These are phyloP conservation scores for Anastrepha ludens DNA, from an alignment of 1,140 invertebrate species.

Conservation along the genomic window DNA sequence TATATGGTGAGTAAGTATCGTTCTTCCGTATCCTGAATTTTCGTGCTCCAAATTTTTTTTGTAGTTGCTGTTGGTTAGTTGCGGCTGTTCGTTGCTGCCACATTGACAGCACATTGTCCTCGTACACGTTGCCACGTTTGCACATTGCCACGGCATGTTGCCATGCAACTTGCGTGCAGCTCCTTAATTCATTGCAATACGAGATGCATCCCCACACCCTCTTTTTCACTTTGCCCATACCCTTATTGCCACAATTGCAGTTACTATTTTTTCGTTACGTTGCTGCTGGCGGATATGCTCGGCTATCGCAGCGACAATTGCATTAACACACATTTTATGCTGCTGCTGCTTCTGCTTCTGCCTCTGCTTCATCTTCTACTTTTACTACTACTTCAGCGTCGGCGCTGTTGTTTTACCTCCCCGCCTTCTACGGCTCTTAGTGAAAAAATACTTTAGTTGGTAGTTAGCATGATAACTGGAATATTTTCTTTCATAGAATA, in stretches of 20 bases:
- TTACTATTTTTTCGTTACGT: conserved; percentile 13
- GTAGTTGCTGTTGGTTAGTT: not conserved
- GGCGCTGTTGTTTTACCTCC: not conserved
- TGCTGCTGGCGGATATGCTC: conserved; percentile 42
- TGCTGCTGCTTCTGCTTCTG: not conserved
- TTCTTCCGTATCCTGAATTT: not conserved
- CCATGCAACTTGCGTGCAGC: conserved; percentile 35
- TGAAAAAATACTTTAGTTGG: conserved; percentile 37
- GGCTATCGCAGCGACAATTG: conserved; percentile 50
- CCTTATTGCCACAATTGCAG: conserved; percentile 20
- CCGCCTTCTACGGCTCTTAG: not conserved
- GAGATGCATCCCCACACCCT: not conserved
- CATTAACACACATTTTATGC: conserved; percentile 51
- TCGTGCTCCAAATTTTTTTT: not conserved
- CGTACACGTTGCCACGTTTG: conserved; percentile 42
- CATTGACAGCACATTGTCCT: conserved; percentile 49
- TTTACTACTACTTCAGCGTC: not conserved
- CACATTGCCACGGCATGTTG: conserved; percentile 50
- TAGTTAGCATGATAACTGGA: conserved; percentile 48
- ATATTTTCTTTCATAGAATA: conserved; percentile 41
- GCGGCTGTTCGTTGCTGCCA: conserved; percentile 44
- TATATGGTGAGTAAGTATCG: not conserved
- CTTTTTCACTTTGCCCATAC: not conserved
- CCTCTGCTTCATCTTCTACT: not conserved
- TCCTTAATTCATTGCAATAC: conserved; percentile 44